These are phyloP conservation scores for Crenuchus spilurus DNA, from an alignment of 2,797 vertebrate genomes.

Conservation along the genomic window DNA sequence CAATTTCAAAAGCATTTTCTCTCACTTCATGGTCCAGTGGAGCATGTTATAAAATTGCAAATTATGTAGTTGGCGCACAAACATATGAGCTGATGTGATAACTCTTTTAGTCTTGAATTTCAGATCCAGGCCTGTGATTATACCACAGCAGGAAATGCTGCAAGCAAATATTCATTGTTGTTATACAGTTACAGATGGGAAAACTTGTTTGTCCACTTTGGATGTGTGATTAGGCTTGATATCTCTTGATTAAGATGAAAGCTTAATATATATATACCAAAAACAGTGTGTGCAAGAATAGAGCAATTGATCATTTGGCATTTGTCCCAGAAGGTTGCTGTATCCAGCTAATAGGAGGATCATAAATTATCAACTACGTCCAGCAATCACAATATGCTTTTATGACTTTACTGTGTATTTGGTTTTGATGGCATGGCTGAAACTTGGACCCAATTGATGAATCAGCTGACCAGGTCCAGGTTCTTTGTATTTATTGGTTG, in stretches of 20 bases:
- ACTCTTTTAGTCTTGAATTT: neutral
- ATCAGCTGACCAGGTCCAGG: no score
- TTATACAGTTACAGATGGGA: neutral
- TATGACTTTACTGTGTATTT: neutral
- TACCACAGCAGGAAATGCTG: neutral
- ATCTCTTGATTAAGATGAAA: neutral
- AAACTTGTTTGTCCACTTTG: neutral
- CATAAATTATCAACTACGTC: neutral
- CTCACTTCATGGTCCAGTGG: neutral
- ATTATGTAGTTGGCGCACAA: neutral
- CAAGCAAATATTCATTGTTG: neutral
- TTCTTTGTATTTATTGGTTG: no score
- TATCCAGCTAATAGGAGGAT: conserved; percentile 66
- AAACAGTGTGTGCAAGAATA: neutral
- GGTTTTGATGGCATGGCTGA: no score
- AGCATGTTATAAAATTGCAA: neutral
- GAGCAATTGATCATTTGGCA: conserved; percentile 61
- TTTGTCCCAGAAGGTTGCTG: conserved; percentile 69
- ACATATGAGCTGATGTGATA: no score
- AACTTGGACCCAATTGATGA: neutral
- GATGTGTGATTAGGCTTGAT: neutral
- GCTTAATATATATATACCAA: neutral
- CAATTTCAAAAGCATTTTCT: neutral
- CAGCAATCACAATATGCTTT: neutral
- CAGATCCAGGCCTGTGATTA: neutral